Evolutionary conservation across 2,113 vertebrate species (phyloP).

Genomic region (Laticauda laticaudata): DNA sequence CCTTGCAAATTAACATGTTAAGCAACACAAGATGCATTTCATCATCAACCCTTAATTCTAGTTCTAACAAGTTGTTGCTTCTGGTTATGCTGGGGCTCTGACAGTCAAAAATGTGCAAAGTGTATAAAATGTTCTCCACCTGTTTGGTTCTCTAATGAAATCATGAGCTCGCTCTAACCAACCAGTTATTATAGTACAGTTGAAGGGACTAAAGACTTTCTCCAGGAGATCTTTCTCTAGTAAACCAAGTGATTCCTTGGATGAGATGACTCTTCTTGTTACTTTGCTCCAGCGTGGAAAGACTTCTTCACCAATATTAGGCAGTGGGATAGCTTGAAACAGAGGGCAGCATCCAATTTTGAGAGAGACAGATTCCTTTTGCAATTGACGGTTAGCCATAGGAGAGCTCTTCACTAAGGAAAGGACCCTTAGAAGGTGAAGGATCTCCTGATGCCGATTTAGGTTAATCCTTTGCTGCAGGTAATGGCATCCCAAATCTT

Average conservation of each 20-base stretch:
- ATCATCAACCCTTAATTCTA: conserved; percentile 32
- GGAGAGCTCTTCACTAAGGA: conserved; percentile 25
- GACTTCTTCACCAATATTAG: conserved; percentile 22
- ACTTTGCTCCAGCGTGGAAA: conserved; percentile 31
- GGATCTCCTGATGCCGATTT: conserved; percentile 32
- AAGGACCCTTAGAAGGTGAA: neutral
- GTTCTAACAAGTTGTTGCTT: conserved; percentile 38
- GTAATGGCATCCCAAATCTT: conserved; percentile 9
- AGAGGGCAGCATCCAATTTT: conserved; percentile 39
- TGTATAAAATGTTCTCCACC: conserved; percentile 30
- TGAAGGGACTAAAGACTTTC: neutral
- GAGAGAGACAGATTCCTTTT: conserved; percentile 18
- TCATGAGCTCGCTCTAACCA: conserved; percentile 36
- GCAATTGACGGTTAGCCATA: conserved; percentile 38
- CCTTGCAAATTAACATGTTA: neutral
- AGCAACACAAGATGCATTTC: conserved; percentile 26
- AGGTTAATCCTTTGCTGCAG: neutral
- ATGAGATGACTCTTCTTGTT: neutral
- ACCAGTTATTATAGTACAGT: neutral
- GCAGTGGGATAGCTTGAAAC: conserved; percentile 32
- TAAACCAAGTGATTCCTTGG: conserved; percentile 40
- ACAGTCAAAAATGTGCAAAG: conserved; percentile 59
- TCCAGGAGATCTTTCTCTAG: conserved; percentile 3
- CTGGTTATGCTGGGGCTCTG: conserved; percentile 20
- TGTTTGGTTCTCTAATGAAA: conserved; percentile 18